These are phyloP conservation scores for Gadus macrocephalus DNA, from an alignment of 2,113 vertebrate species.

Conservation along the genomic window DNA sequence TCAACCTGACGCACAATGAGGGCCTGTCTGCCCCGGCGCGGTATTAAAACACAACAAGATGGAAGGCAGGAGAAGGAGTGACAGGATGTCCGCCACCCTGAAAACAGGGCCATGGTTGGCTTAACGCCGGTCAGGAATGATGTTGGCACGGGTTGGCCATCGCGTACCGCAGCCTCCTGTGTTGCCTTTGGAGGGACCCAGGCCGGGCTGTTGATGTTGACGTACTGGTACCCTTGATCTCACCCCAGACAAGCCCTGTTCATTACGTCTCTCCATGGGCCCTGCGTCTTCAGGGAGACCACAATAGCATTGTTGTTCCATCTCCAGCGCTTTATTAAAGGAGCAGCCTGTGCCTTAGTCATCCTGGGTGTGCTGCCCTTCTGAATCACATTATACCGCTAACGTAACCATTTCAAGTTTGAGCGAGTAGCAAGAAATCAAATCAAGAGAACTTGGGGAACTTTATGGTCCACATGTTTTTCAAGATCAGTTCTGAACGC, in stretches of 20 bases:
- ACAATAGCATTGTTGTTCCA: too few species aligned
- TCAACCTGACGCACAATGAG: conserved; percentile 13
- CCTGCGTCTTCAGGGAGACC: too few species aligned
- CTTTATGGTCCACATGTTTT: too few species aligned
- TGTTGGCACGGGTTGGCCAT: background rate
- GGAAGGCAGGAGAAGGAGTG: conserved; percentile 38
- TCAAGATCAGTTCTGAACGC: too few species aligned
- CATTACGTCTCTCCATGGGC: background rate
- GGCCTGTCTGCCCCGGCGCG: conserved; percentile 2
- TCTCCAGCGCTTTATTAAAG: too few species aligned
- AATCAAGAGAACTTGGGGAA: too few species aligned
- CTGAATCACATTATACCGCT: too few species aligned
- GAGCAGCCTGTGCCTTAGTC: too few species aligned
- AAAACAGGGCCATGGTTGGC: conserved; percentile 29
- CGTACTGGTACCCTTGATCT: conserved; percentile 5
- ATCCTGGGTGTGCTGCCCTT: too few species aligned
- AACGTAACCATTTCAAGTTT: too few species aligned
- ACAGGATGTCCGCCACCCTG: conserved; percentile 28
- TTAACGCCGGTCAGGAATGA: conserved; percentile 39
- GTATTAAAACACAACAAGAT: conserved; percentile 7
- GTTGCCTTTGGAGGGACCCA: conserved; percentile 30
- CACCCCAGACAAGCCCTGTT: conserved; percentile 17
- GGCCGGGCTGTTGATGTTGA: conserved; percentile 33
- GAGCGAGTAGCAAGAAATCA: too few species aligned
- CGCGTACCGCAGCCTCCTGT: conserved; percentile 40